Conservation (phyloP, 2,797 vertebrate species). For the Coluber constrictor region DNA sequence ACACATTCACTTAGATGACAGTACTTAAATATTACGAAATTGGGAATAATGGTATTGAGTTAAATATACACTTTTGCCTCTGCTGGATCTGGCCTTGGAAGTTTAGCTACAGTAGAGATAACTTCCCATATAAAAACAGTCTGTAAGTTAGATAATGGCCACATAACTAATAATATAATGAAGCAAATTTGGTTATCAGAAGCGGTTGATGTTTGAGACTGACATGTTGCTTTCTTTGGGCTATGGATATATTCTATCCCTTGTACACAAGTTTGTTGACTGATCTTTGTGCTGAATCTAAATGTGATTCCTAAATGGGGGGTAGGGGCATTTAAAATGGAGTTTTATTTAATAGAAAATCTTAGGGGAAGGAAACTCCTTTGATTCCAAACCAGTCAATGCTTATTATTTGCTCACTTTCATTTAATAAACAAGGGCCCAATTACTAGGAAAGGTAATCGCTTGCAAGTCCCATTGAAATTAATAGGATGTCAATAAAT, state of each 20-base stretch:
- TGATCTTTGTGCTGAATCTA: not conserved
- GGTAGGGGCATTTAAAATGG: not conserved
- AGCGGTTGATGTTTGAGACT: not conserved
- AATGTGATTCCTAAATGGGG: not conserved
- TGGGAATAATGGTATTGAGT: constrained; percentile 5
- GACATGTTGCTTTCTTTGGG: not conserved
- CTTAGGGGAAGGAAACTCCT: not conserved
- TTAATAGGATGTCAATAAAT: not conserved
- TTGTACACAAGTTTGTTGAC: not conserved
- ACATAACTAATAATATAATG: not conserved
- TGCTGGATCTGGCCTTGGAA: not conserved
- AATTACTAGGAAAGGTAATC: not conserved
- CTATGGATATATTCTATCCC: not conserved
- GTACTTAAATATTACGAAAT: constrained; percentile 20
- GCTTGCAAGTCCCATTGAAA: not conserved
- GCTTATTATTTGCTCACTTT: not conserved
- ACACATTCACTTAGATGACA: constrained; percentile 24
- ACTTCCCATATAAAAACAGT: constrained; percentile 8
- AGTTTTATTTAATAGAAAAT: not conserved
- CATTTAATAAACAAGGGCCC: not conserved
- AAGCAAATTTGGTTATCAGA: constrained; percentile 32
- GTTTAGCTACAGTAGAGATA: not conserved
- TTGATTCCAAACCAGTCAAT: not conserved
- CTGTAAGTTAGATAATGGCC: constrained; percentile 1
- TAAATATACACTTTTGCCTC: constrained; percentile 1